Percentiles rank a stretch among this genome's conserved stretches.
Conservation (phyloP, 2,797 vertebrate genomes). For the Dallia pectoralis region DNA sequence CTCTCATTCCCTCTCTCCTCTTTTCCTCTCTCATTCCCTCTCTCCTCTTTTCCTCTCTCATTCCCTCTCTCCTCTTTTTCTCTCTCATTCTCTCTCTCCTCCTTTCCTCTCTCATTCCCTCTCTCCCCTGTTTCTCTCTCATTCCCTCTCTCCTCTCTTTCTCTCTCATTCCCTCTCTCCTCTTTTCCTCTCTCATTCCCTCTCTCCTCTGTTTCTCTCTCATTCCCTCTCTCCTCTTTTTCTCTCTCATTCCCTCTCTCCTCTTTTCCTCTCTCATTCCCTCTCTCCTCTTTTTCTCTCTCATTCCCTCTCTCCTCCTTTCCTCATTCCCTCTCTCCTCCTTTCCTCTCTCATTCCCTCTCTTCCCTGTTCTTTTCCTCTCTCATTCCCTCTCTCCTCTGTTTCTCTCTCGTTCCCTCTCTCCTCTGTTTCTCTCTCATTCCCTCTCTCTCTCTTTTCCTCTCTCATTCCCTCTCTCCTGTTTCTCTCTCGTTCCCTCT, state of each 20-base stretch:
- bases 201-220: conserved; percentile 8
- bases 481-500: too few species aligned
- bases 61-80: conserved; percentile 11
- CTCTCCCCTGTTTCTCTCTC: not conserved
- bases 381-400: conserved; percentile 21
- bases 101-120: conserved; percentile 6
- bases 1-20: not conserved
- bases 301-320: too few species aligned
- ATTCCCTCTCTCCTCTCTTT: not conserved
- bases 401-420: not conserved
- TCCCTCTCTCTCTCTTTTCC: not conserved
- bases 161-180: not conserved
- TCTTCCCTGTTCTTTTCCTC: not conserved
- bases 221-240: conserved; percentile 10
- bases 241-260: not conserved
- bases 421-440: conserved; percentile 9
- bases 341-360: not conserved
- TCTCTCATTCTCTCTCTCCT: not conserved
- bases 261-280: conserved; percentile 4
- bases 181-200: too few species aligned
- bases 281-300: not conserved
- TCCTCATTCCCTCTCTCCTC: not conserved
- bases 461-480: not conserved
- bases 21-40: too few species aligned
- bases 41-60: conserved; percentile 12